Percentiles rank a stretch among this genome's conserved stretches.
These are phyloP conservation scores for Ochropleura plecta DNA, from an alignment of 2,888 invertebrate genomes.

Conservation along the genomic window DNA sequence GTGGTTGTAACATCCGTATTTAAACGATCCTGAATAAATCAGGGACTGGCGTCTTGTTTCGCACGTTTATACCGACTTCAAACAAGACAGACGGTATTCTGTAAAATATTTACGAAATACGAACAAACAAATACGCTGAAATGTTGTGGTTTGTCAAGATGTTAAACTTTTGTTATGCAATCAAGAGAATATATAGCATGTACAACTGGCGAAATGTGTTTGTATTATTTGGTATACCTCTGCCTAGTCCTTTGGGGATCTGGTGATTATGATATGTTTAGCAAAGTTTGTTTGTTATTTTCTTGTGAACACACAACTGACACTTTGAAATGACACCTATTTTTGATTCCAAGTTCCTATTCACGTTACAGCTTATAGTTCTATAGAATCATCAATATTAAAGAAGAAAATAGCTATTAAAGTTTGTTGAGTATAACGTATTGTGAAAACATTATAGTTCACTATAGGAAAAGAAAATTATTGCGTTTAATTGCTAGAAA, in stretches of 20 bases:
- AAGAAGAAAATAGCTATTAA: not conserved
- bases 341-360: not conserved
- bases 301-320: not conserved
- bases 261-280: too few species aligned
- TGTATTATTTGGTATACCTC: too few species aligned
- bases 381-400: not conserved
- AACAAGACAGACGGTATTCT: not conserved
- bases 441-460: not conserved
- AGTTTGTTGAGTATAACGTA: not conserved
- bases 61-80: constrained; percentile 14
- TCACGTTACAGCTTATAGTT: not conserved
- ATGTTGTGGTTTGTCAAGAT: not conserved
- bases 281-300: not conserved
- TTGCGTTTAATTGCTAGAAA: constrained; percentile 30
- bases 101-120: constrained; percentile 15
- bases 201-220: too few species aligned
- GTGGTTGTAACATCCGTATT: constrained; percentile 32
- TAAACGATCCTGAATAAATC: constrained; percentile 45
- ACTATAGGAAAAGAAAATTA: not conserved
- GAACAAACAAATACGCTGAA: constrained; percentile 5
- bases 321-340: not conserved
- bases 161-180: constrained; percentile 7
- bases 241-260: too few species aligned
- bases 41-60: not conserved
- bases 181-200: not conserved